phyloP scores from a whole-genome alignment of 2,888 invertebrate species.

The Melipona bicolor region DNA sequence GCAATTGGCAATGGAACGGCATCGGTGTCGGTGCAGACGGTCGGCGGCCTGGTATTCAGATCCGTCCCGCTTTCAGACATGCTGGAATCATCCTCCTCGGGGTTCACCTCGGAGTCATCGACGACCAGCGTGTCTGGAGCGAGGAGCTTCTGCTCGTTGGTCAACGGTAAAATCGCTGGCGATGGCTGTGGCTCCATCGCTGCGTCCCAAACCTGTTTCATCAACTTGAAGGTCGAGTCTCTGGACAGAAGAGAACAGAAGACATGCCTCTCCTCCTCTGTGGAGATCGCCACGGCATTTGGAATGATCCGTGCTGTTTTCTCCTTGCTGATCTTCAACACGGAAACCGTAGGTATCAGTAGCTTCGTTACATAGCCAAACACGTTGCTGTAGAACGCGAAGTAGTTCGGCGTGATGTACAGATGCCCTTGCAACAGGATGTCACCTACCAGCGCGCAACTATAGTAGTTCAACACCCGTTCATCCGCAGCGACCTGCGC shows the following conservation, averaged over 20 bases:
- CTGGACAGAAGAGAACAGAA: constrained; percentile 96
- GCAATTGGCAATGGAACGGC: constrained; percentile 70
- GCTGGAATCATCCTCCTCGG: constrained; percentile 83
- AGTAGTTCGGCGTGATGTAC: constrained; percentile 97
- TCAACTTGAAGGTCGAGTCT: constrained; percentile 94
- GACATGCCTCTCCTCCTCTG: constrained; percentile 92
- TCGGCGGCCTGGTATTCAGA: constrained; percentile 81
- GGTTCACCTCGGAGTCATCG: constrained; percentile 80
- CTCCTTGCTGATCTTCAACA: constrained; percentile 95
- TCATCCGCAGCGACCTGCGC: constrained; percentile 90
- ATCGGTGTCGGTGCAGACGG: constrained; percentile 78
- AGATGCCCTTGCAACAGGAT: constrained; percentile 96
- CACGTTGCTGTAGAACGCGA: constrained; percentile 98
- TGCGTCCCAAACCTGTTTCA: constrained; percentile 93
- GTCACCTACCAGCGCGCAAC: constrained; percentile 96
- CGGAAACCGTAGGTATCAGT: constrained; percentile 94
- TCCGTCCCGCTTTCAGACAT: constrained; percentile 84
- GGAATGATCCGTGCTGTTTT: constrained; percentile 97
- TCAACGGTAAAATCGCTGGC: constrained; percentile 80
- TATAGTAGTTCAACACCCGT: constrained; percentile 95
- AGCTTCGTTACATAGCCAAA: constrained; percentile 97
- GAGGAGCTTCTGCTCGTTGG: constrained; percentile 74
- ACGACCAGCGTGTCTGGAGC: constrained; percentile 76
- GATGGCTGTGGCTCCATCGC: constrained; percentile 85
- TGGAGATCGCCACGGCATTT: constrained; percentile 95